Evolutionary conservation across 2,888 invertebrate genomes (phyloP), one percentile per base, ranked within the genome.

Genomic region (Noctua janthina): DNA sequence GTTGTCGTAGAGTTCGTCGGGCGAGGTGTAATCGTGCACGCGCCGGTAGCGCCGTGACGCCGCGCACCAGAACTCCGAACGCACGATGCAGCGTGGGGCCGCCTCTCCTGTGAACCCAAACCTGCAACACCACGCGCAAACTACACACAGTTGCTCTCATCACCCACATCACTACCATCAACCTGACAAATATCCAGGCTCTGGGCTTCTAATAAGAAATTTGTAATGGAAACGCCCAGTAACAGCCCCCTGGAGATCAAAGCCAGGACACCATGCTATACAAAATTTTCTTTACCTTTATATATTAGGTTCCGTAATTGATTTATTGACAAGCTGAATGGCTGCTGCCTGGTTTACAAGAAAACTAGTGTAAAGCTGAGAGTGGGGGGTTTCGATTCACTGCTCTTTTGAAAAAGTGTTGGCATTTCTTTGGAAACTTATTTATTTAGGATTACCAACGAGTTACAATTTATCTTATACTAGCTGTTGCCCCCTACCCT

Each of bases 61-160:
- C 3, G 98, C 96, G 91, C 98, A 98, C 94, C 97, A 98, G 69
- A 98, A 97, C 94, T 98, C 98, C 0, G 99, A 98, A 74, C 98
- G 98, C 85, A 99, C 98, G 85, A 99, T 99, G 92, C 98, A 98
- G 88, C 99, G 97, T 49, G 99, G 99, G 62, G 98, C 98, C 73
- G 98, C 97, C 95, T 99, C 99, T 17, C 99, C 99, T 51, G 99
- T 98, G 95, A 99, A 99, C 49, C 99, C 99, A 94, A 99, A 98
- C 95, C 99, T 99, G 79, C 46, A 17, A 43, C 67, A 67, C 15
- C 46, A 46, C 15, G 43, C 15, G 1, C 15, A 3, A 67, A 46
- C 43, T 46, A 46, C 35, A 67, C 43, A 17, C 39, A 4, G 39
- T 11, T 66, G 66, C 11, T 66, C 35, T 13, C 17, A 8, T 35